Base-by-base conservation (phyloP, 2,888 invertebrate genomes). In the Neoaliturus tenellus region DNA sequence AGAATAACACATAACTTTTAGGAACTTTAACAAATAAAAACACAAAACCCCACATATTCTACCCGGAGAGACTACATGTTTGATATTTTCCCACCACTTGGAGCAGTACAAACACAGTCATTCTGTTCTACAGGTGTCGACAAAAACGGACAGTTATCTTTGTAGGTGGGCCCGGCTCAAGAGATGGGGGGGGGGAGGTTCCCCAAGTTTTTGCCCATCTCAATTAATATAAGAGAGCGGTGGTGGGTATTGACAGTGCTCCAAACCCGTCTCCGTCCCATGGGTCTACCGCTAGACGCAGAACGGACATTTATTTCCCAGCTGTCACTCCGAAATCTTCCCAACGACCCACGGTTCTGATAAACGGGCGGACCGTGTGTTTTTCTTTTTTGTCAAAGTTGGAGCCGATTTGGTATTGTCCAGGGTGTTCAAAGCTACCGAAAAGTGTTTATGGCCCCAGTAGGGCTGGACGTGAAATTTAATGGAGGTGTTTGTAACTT, bases 111-210 rank as follows among this genome's bases (percentile, higher is more conserved):
- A 75, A 75, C 75, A 75, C 14, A 75, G 48, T 44, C 28, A 44
- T 75, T 75, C 41, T 10, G 8, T 28, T 31, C 14, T 28, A 55
- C 20, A 62, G 62, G 62, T 75, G 75, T 48, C 10, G 75, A 75
- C 75, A 75, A 75, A 69, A 75, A 75, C 75, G 48, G 14, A 23
- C 75, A 44, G 41, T 75, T 75, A 75, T 75, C 75, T 44, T 75
- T 75, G 75, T 75, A 75, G 75, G 75, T 48, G 75, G 75, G 48
- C 75, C 12, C 4, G 20, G 3, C 1, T 3, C 2, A 12, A 14
- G 44, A 23, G 20, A n/a, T n/a, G 20, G 25, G 55, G 55, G 48
- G 14, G 3, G 2, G 25, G 6, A 55, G 55, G 28, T 14, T 10
- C 28, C 39, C 48, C 48, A 1, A 75, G 75, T 75, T 75, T 75